phyloP scores from a whole-genome alignment of 2,888 invertebrate genomes.

The Neocrepidodera transversa region DNA sequence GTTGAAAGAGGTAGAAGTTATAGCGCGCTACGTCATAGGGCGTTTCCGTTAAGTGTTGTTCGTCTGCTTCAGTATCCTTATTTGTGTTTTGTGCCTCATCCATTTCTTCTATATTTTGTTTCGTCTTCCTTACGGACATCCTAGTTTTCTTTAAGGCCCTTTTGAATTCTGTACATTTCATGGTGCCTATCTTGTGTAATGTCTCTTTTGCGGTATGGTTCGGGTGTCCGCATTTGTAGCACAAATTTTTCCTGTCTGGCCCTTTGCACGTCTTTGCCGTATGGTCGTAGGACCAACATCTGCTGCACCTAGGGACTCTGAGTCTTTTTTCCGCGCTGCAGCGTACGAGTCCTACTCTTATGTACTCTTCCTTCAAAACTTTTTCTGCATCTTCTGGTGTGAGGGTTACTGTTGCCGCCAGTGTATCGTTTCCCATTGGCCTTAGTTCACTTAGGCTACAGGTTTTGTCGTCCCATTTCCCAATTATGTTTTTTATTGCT shows the following conservation, averaged over 20 bases:
- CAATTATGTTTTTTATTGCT: background rate
- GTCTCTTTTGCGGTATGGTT: background rate
- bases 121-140: background rate
- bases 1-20: too few relatives aligned
- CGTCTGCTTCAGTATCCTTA: too few relatives aligned
- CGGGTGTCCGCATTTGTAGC: background rate
- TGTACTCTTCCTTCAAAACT: background rate
- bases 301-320: background rate
- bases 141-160: background rate
- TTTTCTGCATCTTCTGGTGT: background rate
- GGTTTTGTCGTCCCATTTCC: background rate
- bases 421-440: background rate
- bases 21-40: too few relatives aligned
- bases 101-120: background rate
- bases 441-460: background rate
- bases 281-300: background rate
- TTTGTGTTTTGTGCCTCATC: background rate
- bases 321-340: background rate
- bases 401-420: background rate
- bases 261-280: background rate
- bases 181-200: background rate
- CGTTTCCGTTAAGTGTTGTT: too few relatives aligned
- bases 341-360: background rate
- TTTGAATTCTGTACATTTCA: background rate
- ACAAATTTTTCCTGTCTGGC: background rate